Percentiles rank a stretch among this genome's conserved stretches.
Conservation (phyloP, 2,888 invertebrate species). For the Apantesis nais region DNA sequence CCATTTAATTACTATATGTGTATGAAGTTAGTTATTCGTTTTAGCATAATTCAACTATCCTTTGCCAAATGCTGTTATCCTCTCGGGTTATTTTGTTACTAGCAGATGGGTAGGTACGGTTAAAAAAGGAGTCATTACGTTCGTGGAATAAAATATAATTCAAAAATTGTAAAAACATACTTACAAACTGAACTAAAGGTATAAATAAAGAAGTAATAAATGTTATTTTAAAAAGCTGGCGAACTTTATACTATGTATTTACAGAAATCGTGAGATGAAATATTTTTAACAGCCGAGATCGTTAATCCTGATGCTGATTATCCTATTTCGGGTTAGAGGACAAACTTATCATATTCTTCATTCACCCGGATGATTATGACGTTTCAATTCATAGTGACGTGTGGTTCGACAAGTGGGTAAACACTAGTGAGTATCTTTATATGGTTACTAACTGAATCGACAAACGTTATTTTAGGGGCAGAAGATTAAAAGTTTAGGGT, state of each 20-base stretch:
- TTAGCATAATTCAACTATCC: not conserved
- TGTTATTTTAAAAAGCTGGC: too few species aligned
- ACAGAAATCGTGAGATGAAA: not conserved
- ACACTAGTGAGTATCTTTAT: not conserved
- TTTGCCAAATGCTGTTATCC: not conserved
- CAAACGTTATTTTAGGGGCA: too few species aligned
- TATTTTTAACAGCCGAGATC: not conserved
- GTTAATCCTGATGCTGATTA: not conserved
- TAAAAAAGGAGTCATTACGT: not conserved
- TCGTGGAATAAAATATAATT: not conserved
- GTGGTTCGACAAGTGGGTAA: too few species aligned
- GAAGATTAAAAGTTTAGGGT: too few species aligned
- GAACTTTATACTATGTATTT: not conserved
- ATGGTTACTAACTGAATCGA: too few species aligned
- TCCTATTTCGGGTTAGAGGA: not conserved
- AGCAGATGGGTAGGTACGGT: not conserved
- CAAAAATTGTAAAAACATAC: too few species aligned
- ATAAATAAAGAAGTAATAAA: too few species aligned
- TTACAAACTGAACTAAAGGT: too few species aligned
- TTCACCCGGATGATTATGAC: not conserved
- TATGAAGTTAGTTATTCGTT: constrained; percentile 1
- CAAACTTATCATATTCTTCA: not conserved
- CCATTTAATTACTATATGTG: not conserved
- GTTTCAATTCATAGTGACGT: not conserved
- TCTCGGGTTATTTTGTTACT: not conserved